These are phyloP conservation scores for Amblyopsis hoosieri DNA, from an alignment of 2,797 vertebrate species.

Conservation along the genomic window DNA sequence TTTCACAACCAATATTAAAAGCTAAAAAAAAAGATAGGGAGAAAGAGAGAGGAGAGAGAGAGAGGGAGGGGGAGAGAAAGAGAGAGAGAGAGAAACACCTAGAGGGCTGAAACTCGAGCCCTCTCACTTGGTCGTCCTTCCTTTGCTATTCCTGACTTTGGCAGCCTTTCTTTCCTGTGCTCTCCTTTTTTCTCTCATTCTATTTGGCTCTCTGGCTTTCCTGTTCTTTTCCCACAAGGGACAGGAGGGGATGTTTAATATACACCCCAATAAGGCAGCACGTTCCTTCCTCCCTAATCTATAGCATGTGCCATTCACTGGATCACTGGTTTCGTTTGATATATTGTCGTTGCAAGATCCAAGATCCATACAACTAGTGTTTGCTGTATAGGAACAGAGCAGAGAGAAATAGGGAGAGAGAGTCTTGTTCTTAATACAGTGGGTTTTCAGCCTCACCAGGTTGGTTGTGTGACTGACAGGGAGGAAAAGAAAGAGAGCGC, in stretches of 20 bases:
- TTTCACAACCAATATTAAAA: constrained; percentile 47
- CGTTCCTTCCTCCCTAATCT: constrained; percentile 86
- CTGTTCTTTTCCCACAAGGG: constrained; percentile 88
- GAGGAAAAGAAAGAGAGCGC: constrained; percentile 5
- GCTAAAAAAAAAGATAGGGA: constrained; percentile 53
- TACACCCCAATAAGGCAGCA: constrained; percentile 75
- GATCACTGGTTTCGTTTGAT: constrained; percentile 42
- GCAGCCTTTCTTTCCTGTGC: constrained; percentile 77
- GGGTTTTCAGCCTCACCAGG: background rate
- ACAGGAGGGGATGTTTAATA: constrained; percentile 86
- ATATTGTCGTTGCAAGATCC: constrained; percentile 9
- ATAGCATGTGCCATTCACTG: constrained; percentile 88
- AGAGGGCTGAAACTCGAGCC: constrained; percentile 71
- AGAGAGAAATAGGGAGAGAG: background rate
- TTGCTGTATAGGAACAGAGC: background rate
- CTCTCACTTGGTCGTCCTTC: constrained; percentile 66
- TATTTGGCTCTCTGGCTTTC: constrained; percentile 73
- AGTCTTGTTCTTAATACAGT: background rate
- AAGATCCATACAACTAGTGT: constrained; percentile 10
- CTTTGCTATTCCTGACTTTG: constrained; percentile 67
- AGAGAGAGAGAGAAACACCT: constrained; percentile 29
- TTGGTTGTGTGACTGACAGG: background rate
- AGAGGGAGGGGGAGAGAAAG: constrained; percentile 32
- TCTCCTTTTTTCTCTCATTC: constrained; percentile 70
- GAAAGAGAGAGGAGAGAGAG: constrained; percentile 43